These are phyloP conservation scores for Plagodis dolabraria DNA, from an alignment of 2,888 invertebrate genomes.

Conservation along the genomic window DNA sequence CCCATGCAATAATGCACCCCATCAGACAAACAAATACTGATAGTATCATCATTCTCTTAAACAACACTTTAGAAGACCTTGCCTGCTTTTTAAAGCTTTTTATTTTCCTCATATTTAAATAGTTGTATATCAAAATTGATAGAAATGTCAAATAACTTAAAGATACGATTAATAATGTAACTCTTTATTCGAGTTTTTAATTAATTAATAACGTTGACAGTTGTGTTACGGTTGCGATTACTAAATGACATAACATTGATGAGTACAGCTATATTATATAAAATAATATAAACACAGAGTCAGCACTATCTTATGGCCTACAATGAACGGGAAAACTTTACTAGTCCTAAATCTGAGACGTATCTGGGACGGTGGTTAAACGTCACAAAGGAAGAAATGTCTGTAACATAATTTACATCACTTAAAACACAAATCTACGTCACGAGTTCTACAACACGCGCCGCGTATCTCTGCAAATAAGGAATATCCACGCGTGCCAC, in stretches of 20 bases:
- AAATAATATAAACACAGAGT: neutral
- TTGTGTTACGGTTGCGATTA: conserved; percentile 2
- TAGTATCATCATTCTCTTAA: neutral
- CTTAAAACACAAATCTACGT: neutral
- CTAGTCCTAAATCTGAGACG: neutral
- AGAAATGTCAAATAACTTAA: neutral
- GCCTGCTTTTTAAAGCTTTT: neutral
- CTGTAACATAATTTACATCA: neutral
- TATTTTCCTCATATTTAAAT: neutral
- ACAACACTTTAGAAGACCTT: neutral
- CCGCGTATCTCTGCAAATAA: neutral
- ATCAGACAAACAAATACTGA: neutral
- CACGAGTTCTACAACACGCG: neutral
- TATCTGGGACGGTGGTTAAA: neutral
- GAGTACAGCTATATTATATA: conserved; percentile 8
- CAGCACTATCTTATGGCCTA: neutral
- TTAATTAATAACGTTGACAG: neutral
- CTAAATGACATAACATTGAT: conserved; percentile 11
- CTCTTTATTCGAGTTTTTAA: conserved; percentile 1
- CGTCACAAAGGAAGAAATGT: neutral
- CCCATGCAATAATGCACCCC: conserved; percentile 43
- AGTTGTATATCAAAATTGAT: neutral
- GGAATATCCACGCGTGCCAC: too few relatives aligned
- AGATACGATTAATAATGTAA: neutral
- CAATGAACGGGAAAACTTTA: neutral